phyloP scores from a whole-genome alignment of 2,797 vertebrate genomes.

The Channa striata region DNA sequence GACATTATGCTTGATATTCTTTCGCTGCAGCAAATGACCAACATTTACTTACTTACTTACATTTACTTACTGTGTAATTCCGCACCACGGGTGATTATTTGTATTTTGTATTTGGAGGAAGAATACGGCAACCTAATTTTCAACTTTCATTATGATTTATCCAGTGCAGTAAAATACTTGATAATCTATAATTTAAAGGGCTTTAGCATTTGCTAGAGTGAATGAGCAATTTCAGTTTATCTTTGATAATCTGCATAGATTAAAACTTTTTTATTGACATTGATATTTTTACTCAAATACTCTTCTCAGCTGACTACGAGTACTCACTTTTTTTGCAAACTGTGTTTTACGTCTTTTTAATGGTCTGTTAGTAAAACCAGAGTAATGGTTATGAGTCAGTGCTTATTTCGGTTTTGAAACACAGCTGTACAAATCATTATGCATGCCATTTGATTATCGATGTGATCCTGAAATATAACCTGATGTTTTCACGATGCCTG shows the following conservation, averaged over 20 bases:
- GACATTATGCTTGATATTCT: neutral
- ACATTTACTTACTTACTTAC: neutral
- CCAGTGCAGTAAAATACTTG: no score
- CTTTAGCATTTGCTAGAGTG: neutral
- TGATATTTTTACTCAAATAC: no score
- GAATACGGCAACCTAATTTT: neutral
- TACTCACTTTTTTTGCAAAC: no score
- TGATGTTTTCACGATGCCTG: neutral
- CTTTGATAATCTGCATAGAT: no score
- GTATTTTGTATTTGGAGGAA: neutral
- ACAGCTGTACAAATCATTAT: neutral
- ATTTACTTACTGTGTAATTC: neutral
- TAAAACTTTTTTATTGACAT: no score
- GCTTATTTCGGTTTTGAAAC: neutral
- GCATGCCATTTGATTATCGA: neutral
- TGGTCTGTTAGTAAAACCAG: neutral
- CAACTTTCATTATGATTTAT: no score
- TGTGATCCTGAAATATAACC: slow-evolving; percentile 4
- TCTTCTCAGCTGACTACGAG: no score
- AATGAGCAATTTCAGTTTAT: neutral
- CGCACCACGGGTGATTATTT: neutral
- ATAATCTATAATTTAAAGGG: neutral
- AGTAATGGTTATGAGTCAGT: slow-evolving; percentile 4
- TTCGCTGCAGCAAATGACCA: neutral
- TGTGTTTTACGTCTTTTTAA: neutral